phyloP scores from a whole-genome alignment of 1,140 invertebrate genomes.

The Drosophila ironensis region DNA sequence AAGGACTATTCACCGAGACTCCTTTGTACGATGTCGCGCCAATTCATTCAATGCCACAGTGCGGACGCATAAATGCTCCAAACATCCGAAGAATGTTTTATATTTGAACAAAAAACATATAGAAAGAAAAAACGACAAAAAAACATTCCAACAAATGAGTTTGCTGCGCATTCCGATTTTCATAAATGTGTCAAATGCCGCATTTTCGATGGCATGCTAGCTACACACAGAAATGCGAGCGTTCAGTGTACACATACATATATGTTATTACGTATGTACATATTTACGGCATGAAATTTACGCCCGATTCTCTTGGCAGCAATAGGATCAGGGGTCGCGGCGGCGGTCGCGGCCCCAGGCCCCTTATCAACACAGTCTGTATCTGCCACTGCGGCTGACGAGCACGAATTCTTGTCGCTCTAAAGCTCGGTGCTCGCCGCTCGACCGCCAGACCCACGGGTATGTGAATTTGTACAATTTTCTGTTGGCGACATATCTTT shows the following conservation, averaged over 20 bases:
- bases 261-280: slow-evolving; percentile 11
- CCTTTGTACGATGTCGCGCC: too few species aligned
- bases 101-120: slow-evolving; percentile 47
- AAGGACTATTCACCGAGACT: too few species aligned
- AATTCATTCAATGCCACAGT: slow-evolving; percentile 23
- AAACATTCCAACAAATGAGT: slow-evolving; percentile 79
- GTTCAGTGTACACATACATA: slow-evolving; percentile 1
- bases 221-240: slow-evolving; percentile 11
- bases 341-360: neutral
- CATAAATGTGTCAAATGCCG: slow-evolving; percentile 78
- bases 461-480: slow-evolving; percentile 21
- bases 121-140: slow-evolving; percentile 37
- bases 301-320: slow-evolving; percentile 2
- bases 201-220: slow-evolving; percentile 63
- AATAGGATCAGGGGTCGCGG: neutral
- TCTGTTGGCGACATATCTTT: slow-evolving; percentile 41
- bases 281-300: neutral
- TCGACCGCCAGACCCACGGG: slow-evolving; percentile 1
- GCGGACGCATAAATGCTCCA: slow-evolving; percentile 20
- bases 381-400: slow-evolving; percentile 35
- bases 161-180: slow-evolving; percentile 76
- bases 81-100: slow-evolving; percentile 39
- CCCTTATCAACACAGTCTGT: slow-evolving; percentile 39
- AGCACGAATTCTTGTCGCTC: slow-evolving; percentile 42
- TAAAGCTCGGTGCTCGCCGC: too few species aligned